These are phyloP conservation scores for Melanotaenia maccullochi DNA, from an alignment of 2,797 vertebrate genomes.

Conservation along the genomic window DNA sequence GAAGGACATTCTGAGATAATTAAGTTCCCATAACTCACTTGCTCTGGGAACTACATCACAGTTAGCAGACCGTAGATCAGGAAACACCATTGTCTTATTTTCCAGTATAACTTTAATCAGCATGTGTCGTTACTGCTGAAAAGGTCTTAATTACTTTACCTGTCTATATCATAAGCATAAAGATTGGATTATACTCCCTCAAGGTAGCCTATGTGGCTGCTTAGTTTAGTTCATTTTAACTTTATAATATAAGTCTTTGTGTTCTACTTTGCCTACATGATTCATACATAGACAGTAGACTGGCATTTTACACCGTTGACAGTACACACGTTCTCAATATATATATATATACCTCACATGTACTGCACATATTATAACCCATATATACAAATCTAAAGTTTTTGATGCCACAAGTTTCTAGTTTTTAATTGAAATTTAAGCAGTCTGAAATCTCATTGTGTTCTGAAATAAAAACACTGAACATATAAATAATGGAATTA, in stretches of 20 bases:
- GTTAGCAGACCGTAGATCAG: slow-evolving; percentile 1
- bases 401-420: too few species aligned
- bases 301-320: background rate
- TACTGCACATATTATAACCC: too few species aligned
- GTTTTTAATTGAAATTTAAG: too few species aligned
- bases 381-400: too few species aligned
- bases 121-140: slow-evolving; percentile 15
- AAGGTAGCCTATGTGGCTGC: background rate
- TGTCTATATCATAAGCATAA: background rate
- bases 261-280: background rate
- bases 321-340: background rate
- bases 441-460: too few species aligned
- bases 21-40: background rate
- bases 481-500: background rate
- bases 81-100: slow-evolving; percentile 28
- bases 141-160: slow-evolving; percentile 4
- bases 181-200: background rate
- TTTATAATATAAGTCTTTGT: background rate
- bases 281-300: background rate
- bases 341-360: too few species aligned
- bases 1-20: background rate
- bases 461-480: background rate
- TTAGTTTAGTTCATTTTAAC: background rate
- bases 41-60: slow-evolving; percentile 13
- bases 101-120: slow-evolving; percentile 18